phyloP scores from a whole-genome alignment of 2,888 invertebrate genomes.

The Diloba caeruleocephala region DNA sequence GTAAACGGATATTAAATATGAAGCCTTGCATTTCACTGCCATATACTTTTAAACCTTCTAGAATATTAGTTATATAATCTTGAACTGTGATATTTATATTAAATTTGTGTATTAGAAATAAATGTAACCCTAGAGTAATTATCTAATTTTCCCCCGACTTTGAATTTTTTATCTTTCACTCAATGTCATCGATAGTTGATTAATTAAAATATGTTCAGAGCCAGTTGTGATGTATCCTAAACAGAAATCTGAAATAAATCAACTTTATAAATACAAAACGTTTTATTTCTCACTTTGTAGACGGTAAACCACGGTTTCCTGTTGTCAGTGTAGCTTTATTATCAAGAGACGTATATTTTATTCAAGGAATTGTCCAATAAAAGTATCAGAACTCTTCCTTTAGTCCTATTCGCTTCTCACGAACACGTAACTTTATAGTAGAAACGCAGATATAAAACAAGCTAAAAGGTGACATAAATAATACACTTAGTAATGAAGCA shows the following conservation, averaged over 20 bases:
- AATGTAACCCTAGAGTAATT: conserved; percentile 74
- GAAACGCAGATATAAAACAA: conserved; percentile 63
- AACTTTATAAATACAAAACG: conserved; percentile 68
- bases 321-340: conserved; percentile 25
- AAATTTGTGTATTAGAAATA: conserved; percentile 85
- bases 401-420: conserved; percentile 52
- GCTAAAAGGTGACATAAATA: conserved; percentile 71
- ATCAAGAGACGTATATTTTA: conserved; percentile 25
- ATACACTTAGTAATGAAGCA: conserved; percentile 77
- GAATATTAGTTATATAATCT: conserved; percentile 84
- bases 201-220: conserved; percentile 79
- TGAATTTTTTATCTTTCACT: conserved; percentile 56
- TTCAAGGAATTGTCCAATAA: conserved; percentile 37
- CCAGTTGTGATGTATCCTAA: conserved; percentile 73
- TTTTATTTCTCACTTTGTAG: conserved; percentile 63
- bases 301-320: conserved; percentile 32
- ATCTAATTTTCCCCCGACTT: conserved; percentile 54
- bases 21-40: conserved; percentile 83
- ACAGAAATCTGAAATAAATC: conserved; percentile 75
- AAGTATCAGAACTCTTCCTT: conserved; percentile 29
- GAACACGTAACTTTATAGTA: conserved; percentile 61
- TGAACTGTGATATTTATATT: conserved; percentile 89
- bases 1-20: conserved; percentile 60
- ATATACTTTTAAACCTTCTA: conserved; percentile 78
- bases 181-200: conserved; percentile 58